Base-by-base conservation (phyloP, 2,113 vertebrate species). In the Paedocypris sp. region DNA sequence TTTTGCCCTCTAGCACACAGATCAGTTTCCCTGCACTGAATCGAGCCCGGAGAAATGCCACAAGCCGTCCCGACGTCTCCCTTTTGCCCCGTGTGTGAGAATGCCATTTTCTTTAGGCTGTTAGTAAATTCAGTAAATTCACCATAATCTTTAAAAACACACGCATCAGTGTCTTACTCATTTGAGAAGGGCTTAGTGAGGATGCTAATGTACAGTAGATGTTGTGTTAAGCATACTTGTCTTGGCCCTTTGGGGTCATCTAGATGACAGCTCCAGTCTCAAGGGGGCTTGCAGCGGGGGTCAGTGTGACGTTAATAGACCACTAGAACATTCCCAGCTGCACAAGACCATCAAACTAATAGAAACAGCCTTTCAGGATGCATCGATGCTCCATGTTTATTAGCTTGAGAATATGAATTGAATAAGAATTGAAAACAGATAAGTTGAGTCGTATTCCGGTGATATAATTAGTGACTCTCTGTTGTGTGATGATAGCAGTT, bases 271-370 rank as follows among this genome's bases (percentile, higher is more conserved):
- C 60, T 39, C 8, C 19, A 26, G 35, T 25, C 59, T 63, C 66
- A 18, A 32, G 60, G 60, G 45, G 53, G 41, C 15, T 5, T 11
- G 29, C 7, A 13, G 48, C 33, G 10, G 3, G 12, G 47, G 52
- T 60, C 33, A 46, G 50, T n/a, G 5, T 60, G 66, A 63, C 38
- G 48, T 41, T 60, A 33, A 45, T 45, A 19, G 47, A 28, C 20
- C 9, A 7, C 13, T 54, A 53, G 52, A 54, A 45, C 26, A 13
- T 68, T 73, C 64, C 64, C 69, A 72, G 69, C 67, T 64, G 67
- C 63, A 67, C 42, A 29, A 11, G 32, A 28, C 49, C 26, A 67
- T 63, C 59, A 64, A 48, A 60, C 41, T n/a, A 23, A 36, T 16
- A 52, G 64, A 41, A 41, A 15, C 43, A 26, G 50, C 38, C 43